A percentile compares a stretch with the other conserved stretches of the same genome.
phyloP scores from a whole-genome alignment of 2,797 vertebrate species.

The Bovichtus diacanthus region DNA sequence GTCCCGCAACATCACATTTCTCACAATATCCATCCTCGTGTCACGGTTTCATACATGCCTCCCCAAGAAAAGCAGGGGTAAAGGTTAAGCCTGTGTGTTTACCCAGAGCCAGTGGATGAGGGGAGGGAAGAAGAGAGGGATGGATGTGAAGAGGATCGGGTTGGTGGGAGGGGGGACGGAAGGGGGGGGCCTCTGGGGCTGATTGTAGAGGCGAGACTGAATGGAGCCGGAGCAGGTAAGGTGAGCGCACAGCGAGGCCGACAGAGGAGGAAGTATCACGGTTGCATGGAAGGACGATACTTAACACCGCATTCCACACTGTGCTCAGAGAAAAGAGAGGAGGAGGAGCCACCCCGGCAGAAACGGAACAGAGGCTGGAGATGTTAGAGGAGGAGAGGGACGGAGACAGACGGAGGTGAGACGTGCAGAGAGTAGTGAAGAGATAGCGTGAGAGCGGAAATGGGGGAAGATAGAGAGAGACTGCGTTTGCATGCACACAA shows the following conservation, averaged over 20 bases:
- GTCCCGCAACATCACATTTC: not conserved
- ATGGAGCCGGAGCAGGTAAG: constrained; percentile 87
- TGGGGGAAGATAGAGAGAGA: constrained; percentile 8
- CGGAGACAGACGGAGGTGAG: constrained; percentile 55
- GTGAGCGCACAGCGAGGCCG: constrained; percentile 75
- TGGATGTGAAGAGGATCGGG: constrained; percentile 52
- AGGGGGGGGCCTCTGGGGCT: constrained; percentile 55
- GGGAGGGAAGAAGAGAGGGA: constrained; percentile 45
- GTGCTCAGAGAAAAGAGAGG: constrained; percentile 62
- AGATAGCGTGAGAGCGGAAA: constrained; percentile 42
- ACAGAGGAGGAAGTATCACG: constrained; percentile 80
- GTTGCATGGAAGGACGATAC: constrained; percentile 80
- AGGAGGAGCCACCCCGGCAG: constrained; percentile 48
- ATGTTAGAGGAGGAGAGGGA: constrained; percentile 38
- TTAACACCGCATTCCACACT: constrained; percentile 83
- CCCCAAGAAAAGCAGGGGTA: constrained; percentile 42
- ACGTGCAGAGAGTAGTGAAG: constrained; percentile 47
- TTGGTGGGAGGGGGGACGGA: not conserved
- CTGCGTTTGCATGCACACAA: constrained; percentile 14
- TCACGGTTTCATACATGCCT: constrained; percentile 23
- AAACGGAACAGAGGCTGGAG: constrained; percentile 45
- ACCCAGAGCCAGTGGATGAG: constrained; percentile 53
- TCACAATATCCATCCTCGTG: constrained; percentile 2
- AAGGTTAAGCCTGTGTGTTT: constrained; percentile 59
- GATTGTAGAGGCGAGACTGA: constrained; percentile 86